phyloP scores from a whole-genome alignment of 2,113 vertebrate species.

The Lampris megalopsis region DNA sequence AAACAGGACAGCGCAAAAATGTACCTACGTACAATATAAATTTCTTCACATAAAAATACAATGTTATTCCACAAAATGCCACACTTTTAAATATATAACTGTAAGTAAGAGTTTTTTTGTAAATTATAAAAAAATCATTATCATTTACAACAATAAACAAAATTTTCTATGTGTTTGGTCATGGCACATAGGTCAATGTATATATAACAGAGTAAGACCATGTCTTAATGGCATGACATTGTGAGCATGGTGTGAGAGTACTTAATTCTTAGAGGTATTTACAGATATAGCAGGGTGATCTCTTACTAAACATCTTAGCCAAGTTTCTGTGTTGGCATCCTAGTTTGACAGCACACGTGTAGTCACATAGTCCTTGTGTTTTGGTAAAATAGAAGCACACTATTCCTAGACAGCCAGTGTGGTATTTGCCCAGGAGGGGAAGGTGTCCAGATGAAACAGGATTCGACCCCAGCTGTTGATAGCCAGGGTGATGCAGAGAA shows the following conservation, averaged over 20 bases:
- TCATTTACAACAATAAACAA: background rate
- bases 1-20: slow-evolving; percentile 50
- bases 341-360: no score
- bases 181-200: no score
- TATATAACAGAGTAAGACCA: no score
- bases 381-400: no score
- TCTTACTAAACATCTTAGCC: no score
- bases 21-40: slow-evolving; percentile 35
- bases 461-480: slow-evolving; percentile 93
- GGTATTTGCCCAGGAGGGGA: slow-evolving; percentile 90
- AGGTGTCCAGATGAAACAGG: slow-evolving; percentile 88
- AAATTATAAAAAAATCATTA: background rate
- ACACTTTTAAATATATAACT: slow-evolving; percentile 48
- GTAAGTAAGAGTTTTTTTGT: background rate
- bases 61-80: slow-evolving; percentile 4
- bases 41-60: slow-evolving; percentile 1
- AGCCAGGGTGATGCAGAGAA: slow-evolving; percentile 86
- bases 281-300: no score
- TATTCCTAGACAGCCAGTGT: slow-evolving; percentile 16
- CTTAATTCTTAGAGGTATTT: no score
- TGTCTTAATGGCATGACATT: no score
- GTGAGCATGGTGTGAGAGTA: no score
- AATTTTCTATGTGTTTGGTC: no score
- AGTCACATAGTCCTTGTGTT: background rate
- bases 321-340: no score